Conservation (phyloP, 1,140 invertebrate species). For the Papilio aristodemus region DNA sequence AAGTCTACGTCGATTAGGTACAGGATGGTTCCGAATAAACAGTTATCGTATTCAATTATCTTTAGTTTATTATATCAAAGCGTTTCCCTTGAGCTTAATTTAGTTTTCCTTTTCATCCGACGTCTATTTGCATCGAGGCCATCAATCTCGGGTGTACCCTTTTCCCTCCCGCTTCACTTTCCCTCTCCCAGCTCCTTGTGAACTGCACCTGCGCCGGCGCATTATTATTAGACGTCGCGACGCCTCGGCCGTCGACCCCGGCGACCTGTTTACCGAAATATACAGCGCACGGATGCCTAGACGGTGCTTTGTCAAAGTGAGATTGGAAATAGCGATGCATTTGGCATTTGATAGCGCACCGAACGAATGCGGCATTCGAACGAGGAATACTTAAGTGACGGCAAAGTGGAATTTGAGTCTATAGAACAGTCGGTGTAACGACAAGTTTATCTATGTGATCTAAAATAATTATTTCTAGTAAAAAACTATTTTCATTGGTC, state of each 20-base stretch:
- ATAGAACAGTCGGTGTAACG: background rate
- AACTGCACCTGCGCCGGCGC: slow-evolving; percentile 58
- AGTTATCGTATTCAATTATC: slow-evolving; percentile 25
- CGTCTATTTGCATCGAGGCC: slow-evolving; percentile 40
- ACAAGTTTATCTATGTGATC: background rate
- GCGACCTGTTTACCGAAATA: slow-evolving; percentile 75
- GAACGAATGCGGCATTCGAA: background rate
- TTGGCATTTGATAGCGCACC: slow-evolving; percentile 28
- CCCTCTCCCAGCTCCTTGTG: slow-evolving; percentile 37
- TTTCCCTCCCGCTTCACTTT: slow-evolving; percentile 35
- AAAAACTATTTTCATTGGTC: background rate
- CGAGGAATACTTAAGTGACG: background rate
- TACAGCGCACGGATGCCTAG: slow-evolving; percentile 51
- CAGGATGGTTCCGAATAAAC: slow-evolving; percentile 5
- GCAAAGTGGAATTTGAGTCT: background rate
- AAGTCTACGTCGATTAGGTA: background rate
- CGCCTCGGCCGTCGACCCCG: slow-evolving; percentile 60
- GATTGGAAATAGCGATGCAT: slow-evolving; percentile 37
- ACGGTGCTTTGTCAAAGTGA: slow-evolving; percentile 41
- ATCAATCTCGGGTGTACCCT: slow-evolving; percentile 39
- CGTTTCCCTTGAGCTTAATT: slow-evolving; percentile 15
- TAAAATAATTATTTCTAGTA: background rate
- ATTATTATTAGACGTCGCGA: slow-evolving; percentile 70
- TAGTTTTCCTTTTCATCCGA: slow-evolving; percentile 25
- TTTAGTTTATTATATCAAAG: slow-evolving; percentile 15